phyloP scores from a whole-genome alignment of 92 coral and sea anemone species.

The Epizoanthus ramosus region DNA sequence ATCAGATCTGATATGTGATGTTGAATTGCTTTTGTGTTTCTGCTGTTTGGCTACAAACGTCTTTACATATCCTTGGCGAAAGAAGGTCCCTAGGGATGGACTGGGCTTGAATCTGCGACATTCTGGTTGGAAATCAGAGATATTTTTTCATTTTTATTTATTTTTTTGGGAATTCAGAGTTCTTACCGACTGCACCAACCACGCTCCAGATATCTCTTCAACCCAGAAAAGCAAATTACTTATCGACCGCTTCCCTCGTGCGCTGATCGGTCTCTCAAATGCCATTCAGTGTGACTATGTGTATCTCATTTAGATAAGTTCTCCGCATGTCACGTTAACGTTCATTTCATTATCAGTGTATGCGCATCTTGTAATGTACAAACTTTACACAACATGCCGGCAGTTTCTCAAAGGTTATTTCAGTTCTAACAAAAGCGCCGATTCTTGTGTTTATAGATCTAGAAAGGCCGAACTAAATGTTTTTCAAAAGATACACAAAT shows the following conservation, averaged over 20 bases:
- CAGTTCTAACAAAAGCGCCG: conserved; percentile 17
- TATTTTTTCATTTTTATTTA: conserved; percentile 4
- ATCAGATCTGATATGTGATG: too few relatives aligned
- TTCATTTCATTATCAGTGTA: conserved; percentile 12
- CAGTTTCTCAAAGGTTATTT: conserved; percentile 20
- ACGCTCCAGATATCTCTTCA: conserved; percentile 18
- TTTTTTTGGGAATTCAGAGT: conserved; percentile 9
- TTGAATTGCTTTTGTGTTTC: too few relatives aligned
- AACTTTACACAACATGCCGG: conserved; percentile 19
- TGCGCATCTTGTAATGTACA: conserved; percentile 9
- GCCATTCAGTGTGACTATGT: conserved; percentile 22
- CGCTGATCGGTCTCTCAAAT: conserved; percentile 21
- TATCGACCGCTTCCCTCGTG: conserved; percentile 23
- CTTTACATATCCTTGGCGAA: too few relatives aligned
- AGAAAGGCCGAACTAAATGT: conserved; percentile 18
- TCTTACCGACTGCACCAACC: not conserved
- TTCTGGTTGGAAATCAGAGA: not conserved
- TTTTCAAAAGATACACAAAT: conserved; percentile 17
- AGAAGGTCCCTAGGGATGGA: not conserved
- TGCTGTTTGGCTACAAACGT: too few relatives aligned
- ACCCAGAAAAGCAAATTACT: conserved; percentile 14
- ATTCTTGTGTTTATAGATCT: conserved; percentile 17
- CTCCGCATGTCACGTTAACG: conserved; percentile 9
- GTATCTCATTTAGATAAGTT: conserved; percentile 19
- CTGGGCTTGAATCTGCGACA: not conserved